phyloP scores from a whole-genome alignment of 2,797 vertebrate genomes.

The Anomalospiza imberbis region DNA sequence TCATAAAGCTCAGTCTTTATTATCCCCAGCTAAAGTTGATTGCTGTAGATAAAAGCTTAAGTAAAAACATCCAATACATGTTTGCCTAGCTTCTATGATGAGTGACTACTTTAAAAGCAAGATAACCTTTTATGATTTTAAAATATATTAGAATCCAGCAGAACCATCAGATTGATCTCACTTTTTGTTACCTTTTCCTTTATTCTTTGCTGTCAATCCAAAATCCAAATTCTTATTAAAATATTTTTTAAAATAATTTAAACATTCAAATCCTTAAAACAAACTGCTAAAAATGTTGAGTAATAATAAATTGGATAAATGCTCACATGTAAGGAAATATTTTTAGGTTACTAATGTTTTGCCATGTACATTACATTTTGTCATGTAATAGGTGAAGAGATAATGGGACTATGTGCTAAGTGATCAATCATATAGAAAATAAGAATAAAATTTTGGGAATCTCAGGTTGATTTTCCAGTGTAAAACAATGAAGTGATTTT shows the following conservation, averaged over 20 bases:
- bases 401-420: background rate
- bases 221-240: background rate
- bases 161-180: background rate
- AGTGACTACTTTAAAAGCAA: background rate
- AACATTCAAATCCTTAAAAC: background rate
- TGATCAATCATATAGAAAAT: background rate
- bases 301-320: background rate
- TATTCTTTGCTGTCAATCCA: background rate
- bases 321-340: background rate
- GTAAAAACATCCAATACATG: background rate
- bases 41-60: background rate
- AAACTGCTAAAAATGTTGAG: background rate
- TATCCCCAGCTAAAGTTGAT: background rate
- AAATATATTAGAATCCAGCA: background rate
- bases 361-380: background rate
- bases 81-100: background rate
- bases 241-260: fast-evolving
- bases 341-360: background rate
- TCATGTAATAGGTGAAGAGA: background rate
- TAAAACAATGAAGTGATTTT: background rate
- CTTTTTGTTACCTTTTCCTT: background rate
- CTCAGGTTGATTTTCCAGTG: background rate
- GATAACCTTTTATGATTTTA: background rate
- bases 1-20: background rate
- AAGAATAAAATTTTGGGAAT: background rate